Evolutionary conservation across 2,888 invertebrate genomes (phyloP).

Genomic region (Apocheima hispidaria): DNA sequence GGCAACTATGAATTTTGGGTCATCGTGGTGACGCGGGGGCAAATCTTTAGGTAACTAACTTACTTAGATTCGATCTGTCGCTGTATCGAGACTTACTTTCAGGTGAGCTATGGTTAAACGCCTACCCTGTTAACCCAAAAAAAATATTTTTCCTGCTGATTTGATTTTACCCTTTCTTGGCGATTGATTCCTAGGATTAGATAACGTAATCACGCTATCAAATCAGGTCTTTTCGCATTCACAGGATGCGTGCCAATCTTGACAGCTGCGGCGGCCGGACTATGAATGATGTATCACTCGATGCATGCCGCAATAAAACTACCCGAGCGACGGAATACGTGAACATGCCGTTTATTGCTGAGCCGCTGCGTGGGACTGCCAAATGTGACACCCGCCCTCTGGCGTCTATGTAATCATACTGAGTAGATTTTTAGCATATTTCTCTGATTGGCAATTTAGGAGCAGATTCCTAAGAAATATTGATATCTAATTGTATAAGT

Average conservation of each 20-base stretch:
- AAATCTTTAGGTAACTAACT: no score
- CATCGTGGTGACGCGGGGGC: no score
- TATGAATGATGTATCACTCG: slow-evolving; percentile 28
- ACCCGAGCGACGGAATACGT: slow-evolving; percentile 11
- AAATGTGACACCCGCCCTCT: slow-evolving; percentile 16
- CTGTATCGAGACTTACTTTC: no score
- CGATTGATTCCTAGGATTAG: neutral
- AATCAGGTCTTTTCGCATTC: slow-evolving; percentile 21
- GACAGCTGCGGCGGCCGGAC: slow-evolving; percentile 23
- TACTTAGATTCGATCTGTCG: no score
- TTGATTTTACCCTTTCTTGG: no score
- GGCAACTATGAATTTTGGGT: no score
- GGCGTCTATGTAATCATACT: slow-evolving; percentile 14
- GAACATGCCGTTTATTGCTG: slow-evolving; percentile 15
- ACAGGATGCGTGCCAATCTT: slow-evolving; percentile 10
- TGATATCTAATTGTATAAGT: no score
- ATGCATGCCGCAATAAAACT: slow-evolving; percentile 23
- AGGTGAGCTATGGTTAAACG: neutral
- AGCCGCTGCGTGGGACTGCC: slow-evolving; percentile 6
- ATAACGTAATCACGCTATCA: neutral
- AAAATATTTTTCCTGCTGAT: neutral
- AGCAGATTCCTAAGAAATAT: neutral
- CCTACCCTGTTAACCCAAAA: neutral
- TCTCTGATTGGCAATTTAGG: slow-evolving; percentile 12
- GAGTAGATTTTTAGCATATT: slow-evolving; percentile 11